phyloP scores from a whole-genome alignment of 1,140 invertebrate species.

The Aricia agestis region DNA sequence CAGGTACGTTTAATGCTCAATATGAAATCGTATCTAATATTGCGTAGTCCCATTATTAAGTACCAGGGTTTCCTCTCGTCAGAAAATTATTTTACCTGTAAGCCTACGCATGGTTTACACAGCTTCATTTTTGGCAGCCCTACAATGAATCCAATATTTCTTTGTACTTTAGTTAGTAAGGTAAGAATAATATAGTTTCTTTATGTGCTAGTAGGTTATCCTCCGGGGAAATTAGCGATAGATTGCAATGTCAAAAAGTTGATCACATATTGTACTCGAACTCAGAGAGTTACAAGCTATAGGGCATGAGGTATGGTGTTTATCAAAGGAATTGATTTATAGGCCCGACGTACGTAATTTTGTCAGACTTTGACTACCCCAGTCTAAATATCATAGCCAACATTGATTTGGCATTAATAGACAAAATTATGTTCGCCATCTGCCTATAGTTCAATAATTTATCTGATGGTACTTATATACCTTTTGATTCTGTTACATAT shows the following conservation, averaged over 20 bases:
- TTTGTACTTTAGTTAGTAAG: conserved; percentile 36
- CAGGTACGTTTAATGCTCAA: background rate
- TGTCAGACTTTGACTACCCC: no score
- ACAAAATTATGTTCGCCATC: no score
- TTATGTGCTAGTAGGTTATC: conserved; percentile 61
- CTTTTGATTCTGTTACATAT: no score
- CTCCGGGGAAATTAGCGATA: conserved; percentile 66
- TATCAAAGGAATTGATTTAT: no score
- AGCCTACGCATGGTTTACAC: background rate
- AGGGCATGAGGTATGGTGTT: background rate
- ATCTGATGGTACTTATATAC: no score
- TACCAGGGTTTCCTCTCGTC: background rate
- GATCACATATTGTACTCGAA: conserved; percentile 60
- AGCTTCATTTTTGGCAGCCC: background rate
- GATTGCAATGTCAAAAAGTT: conserved; percentile 66
- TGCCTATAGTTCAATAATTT: no score
- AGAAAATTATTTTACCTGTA: background rate
- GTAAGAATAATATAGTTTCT: conserved; percentile 66
- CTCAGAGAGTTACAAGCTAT: conserved; percentile 35
- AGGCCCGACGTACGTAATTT: no score
- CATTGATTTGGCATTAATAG: no score
- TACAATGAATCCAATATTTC: conserved; percentile 26
- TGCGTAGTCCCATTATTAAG: background rate
- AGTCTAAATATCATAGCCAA: no score
- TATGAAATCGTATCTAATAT: conserved; percentile 7